phyloP scores from a whole-genome alignment of 1,140 invertebrate genomes.

The Drosophila watanabei region DNA sequence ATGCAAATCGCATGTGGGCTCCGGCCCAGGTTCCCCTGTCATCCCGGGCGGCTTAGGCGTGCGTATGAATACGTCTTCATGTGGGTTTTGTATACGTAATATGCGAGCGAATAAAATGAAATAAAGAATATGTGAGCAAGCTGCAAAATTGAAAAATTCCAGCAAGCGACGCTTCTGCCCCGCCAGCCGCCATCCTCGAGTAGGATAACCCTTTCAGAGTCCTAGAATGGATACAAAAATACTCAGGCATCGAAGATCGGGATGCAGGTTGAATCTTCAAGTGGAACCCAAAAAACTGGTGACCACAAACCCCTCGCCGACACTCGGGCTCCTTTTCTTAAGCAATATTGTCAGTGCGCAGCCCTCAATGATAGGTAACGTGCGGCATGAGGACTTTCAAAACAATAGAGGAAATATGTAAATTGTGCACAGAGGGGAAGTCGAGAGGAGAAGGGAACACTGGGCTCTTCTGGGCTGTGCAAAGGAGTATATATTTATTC shows the following conservation, averaged over 20 bases:
- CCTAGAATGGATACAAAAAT: not conserved
- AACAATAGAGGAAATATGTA: constrained; percentile 73
- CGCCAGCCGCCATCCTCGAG: constrained; percentile 5
- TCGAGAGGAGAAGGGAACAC: not conserved
- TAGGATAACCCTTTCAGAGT: constrained; percentile 13
- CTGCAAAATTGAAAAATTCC: constrained; percentile 73
- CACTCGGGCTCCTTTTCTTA: constrained; percentile 10
- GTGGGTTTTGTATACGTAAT: constrained; percentile 34
- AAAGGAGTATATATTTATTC: constrained; percentile 6
- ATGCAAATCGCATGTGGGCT: constrained; percentile 74
- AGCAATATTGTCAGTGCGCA: constrained; percentile 22
- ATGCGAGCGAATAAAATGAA: constrained; percentile 44
- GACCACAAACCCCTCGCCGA: not conserved
- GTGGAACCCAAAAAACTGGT: constrained; percentile 15
- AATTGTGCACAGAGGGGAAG: constrained; percentile 55
- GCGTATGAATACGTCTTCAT: constrained; percentile 72
- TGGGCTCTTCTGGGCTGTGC: not conserved
- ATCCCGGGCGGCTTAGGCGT: constrained; percentile 55
- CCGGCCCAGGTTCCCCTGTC: constrained; percentile 30
- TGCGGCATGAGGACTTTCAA: constrained; percentile 59
- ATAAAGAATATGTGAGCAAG: constrained; percentile 36
- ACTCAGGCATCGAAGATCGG: constrained; percentile 13
- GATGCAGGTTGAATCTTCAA: constrained; percentile 52
- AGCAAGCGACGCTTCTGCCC: constrained; percentile 14
- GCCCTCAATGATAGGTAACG: constrained; percentile 50